phyloP scores from a whole-genome alignment of 2,888 invertebrate genomes.

The Oscheius onirici region DNA sequence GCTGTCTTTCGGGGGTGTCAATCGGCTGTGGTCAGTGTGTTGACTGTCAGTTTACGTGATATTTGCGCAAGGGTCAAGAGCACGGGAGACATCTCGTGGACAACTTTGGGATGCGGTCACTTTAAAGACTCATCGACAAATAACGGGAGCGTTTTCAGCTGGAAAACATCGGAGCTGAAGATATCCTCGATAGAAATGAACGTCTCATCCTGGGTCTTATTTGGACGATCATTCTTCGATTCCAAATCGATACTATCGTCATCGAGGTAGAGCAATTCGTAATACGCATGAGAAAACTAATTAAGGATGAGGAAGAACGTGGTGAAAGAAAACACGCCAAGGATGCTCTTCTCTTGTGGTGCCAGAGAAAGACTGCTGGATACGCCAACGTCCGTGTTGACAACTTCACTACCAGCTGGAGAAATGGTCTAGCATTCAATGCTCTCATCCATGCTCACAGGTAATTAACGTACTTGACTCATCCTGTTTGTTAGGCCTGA shows the following conservation, averaged over 20 bases:
- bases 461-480: slow-evolving; percentile 53
- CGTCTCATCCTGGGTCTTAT: slow-evolving; percentile 94
- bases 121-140: slow-evolving; percentile 14
- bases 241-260: slow-evolving; percentile 98
- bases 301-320: slow-evolving; percentile 90
- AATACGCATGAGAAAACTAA: background rate
- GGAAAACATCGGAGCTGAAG: slow-evolving; percentile 98
- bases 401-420: slow-evolving; percentile 84
- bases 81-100: slow-evolving; percentile 16
- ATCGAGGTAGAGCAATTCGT: slow-evolving; percentile 80
- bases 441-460: slow-evolving; percentile 94
- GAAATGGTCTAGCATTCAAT: slow-evolving; percentile 95
- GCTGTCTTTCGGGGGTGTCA: slow-evolving; percentile 34
- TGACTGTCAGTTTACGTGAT: slow-evolving; percentile 37
- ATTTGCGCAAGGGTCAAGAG: slow-evolving; percentile 35
- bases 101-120: slow-evolving; percentile 14
- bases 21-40: slow-evolving; percentile 32
- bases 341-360: slow-evolving; percentile 96
- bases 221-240: slow-evolving; percentile 98
- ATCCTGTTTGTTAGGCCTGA: slow-evolving; percentile 89
- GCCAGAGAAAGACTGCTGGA: slow-evolving; percentile 95
- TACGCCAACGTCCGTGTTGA: slow-evolving; percentile 76
- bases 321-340: slow-evolving; percentile 98
- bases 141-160: slow-evolving; percentile 76
- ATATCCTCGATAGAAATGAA: slow-evolving; percentile 97